Conservation (phyloP, 2,888 invertebrate genomes). For the Dryococelus australis region DNA sequence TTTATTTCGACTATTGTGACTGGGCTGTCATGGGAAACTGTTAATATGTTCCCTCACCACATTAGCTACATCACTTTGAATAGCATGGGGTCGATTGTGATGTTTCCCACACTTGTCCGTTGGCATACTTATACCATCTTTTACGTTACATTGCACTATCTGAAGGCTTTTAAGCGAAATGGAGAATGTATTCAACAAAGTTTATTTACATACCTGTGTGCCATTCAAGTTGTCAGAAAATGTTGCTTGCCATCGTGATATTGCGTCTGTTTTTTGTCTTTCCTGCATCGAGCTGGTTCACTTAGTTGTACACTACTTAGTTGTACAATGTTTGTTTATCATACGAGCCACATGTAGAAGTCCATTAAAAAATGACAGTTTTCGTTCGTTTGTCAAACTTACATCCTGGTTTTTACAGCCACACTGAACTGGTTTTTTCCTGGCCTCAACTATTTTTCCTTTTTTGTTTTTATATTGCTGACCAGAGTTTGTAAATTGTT, state of each 20-base stretch:
- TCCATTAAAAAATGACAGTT: not conserved
- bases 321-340: not conserved
- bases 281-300: constrained; percentile 21
- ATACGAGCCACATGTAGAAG: not conserved
- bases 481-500: not conserved
- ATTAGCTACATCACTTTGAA: not conserved
- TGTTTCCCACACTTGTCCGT: constrained; percentile 2
- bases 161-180: not conserved
- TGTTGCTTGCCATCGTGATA: not conserved
- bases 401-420: constrained; percentile 6
- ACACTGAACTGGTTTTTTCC: not conserved
- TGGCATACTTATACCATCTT: not conserved
- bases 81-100: not conserved
- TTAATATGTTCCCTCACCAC: not conserved
- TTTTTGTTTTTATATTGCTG: not conserved
- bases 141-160: not conserved
- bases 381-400: not conserved
- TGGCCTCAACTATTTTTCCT: not conserved
- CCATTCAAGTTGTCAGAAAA: constrained; percentile 11
- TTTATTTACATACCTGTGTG: constrained; percentile 2
- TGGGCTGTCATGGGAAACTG: not conserved
- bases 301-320: not conserved
- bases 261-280: not conserved
- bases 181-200: constrained; percentile 9
- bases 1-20: not conserved